Evolutionary conservation across 2,113 vertebrate genomes (phyloP).

Genomic region (Orthonyx spaldingii): DNA sequence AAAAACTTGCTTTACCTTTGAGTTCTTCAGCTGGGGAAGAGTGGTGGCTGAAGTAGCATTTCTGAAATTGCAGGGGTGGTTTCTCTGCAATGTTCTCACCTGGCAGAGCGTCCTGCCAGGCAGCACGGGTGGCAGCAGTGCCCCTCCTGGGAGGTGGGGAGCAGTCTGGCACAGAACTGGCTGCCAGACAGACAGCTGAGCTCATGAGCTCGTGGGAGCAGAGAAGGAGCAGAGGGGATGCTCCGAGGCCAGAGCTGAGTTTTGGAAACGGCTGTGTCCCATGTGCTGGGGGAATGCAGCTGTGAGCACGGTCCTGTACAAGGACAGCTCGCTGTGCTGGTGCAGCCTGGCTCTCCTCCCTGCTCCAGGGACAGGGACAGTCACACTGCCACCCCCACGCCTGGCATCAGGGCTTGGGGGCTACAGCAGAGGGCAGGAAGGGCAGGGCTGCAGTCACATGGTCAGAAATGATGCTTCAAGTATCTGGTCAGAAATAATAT

Average conservation of each 20-base stretch:
- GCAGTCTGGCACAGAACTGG: background rate
- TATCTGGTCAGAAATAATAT: background rate
- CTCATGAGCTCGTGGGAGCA: background rate
- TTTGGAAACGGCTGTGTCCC: background rate
- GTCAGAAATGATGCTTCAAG: no score
- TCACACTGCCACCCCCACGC: background rate
- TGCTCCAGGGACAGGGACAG: background rate
- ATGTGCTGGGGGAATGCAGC: background rate
- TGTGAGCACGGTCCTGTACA: fast-evolving
- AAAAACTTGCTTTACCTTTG: background rate
- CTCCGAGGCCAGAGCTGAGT: background rate
- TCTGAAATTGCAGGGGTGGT: background rate
- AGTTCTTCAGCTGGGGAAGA: background rate
- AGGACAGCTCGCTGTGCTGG: background rate
- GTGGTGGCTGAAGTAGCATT: background rate
- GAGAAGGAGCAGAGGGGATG: background rate
- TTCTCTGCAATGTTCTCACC: background rate
- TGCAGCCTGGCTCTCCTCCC: background rate
- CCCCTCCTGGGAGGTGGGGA: background rate
- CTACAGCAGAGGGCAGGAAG: background rate
- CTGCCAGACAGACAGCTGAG: background rate
- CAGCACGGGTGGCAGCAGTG: background rate
- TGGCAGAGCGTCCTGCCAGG: background rate
- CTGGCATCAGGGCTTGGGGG: background rate
- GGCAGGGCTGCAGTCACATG: background rate